Evolutionary conservation across 2,113 vertebrate species (phyloP).

Genomic region (Upupa epops): DNA sequence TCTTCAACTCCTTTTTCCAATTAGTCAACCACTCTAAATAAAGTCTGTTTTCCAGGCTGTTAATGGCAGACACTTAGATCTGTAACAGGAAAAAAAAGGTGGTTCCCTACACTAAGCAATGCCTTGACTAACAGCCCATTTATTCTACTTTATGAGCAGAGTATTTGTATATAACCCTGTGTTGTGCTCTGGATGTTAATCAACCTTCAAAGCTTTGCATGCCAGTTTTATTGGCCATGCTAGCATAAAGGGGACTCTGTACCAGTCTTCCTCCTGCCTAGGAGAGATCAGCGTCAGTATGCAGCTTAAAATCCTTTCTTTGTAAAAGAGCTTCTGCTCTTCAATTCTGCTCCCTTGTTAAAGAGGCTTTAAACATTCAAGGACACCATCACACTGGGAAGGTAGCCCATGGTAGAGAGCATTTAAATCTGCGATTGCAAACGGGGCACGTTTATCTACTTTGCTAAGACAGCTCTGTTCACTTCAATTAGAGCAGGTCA

Average conservation of each 20-base stretch:
- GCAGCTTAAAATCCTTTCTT: background rate
- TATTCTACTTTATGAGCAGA: slow-evolving; percentile 18
- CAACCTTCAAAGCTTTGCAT: background rate
- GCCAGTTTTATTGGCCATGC: background rate
- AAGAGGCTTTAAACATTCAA: slow-evolving; percentile 22
- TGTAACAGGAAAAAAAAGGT: background rate
- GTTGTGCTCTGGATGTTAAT: slow-evolving; percentile 12
- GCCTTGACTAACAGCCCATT: background rate
- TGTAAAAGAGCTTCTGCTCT: slow-evolving; percentile 11
- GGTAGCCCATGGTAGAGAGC: slow-evolving; percentile 1
- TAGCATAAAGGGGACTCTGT: slow-evolving; percentile 16
- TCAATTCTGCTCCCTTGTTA: background rate
- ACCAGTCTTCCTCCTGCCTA: background rate
- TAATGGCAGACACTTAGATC: background rate
- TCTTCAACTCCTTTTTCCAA: background rate
- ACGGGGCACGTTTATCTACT: slow-evolving; percentile 36
- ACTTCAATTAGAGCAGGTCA: slow-evolving; percentile 46
- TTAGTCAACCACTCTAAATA: background rate
- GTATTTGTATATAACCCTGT: background rate
- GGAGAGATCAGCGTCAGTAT: background rate
- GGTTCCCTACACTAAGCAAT: background rate
- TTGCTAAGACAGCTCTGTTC: slow-evolving; percentile 39
- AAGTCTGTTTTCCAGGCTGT: background rate
- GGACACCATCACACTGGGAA: background rate
- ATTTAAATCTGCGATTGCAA: slow-evolving; percentile 43